Base-by-base conservation (phyloP, 1,140 invertebrate species). In the Coenobita brevimanus region DNA sequence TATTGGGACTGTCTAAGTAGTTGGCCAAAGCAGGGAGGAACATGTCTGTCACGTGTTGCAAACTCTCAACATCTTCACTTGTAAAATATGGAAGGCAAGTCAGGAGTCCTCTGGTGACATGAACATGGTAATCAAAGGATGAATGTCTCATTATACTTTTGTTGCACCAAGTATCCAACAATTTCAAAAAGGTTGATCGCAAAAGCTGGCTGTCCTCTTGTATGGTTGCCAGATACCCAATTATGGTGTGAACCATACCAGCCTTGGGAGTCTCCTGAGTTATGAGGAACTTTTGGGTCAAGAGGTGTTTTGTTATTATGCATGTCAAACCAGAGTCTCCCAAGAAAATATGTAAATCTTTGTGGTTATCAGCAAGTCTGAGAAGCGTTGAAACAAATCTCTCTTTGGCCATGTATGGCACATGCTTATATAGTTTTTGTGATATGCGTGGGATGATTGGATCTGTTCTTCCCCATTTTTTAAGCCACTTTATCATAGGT, bases 121-220 rank as follows among this genome's bases (percentile, higher is more conserved):
- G 96, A 82, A 96, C 92, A 90, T 97, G 97, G 89, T 98, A 96
- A 46, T 95, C 94, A 75, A 95, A 93, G 57, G 95, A 94, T 0
- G 95, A 94, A 73, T 96, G 95, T 84, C 94, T 95, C 1, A 96
- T 91, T 0, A 95, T 93, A 90, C 94, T 95, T 69, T 94, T 94
- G 91, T 96, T 95, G 0, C 95, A 93, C 97, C 97, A 98, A 73
- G 95, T 93, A 2, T 90, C 80, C 17, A 93, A 57, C 73, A 91
- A 43, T 30, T 88, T 64, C 33, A 60, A 21, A 93, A 78, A 3
- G 94, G 90, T 54, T 95, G 91, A 1, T 94, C 93, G 0, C 92
- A 91, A 17, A 95, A 71, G 38, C 24, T 90, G 41, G 50, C 89
- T 83, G 67, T 67, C 64, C 54, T 69, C 57, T 4, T 84, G 62